These are phyloP conservation scores for Buceros bicornis DNA, from an alignment of 2,797 vertebrate genomes.

Conservation along the genomic window DNA sequence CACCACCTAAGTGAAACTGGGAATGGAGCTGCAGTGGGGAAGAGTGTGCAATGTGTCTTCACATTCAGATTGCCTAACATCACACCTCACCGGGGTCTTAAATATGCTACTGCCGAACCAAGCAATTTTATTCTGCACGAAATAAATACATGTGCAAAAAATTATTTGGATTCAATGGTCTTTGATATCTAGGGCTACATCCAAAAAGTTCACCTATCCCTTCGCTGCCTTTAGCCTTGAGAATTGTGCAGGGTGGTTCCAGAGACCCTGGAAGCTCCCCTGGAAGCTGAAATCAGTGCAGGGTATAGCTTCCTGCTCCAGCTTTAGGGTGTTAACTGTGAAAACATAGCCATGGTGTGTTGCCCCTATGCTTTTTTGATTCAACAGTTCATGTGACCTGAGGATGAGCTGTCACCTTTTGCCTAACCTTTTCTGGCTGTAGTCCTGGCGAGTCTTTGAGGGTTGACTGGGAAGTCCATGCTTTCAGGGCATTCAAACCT, in stretches of 20 bases:
- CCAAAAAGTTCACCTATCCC: background rate
- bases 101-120: background rate
- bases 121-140: accelerated
- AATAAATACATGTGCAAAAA: background rate
- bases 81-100: accelerated
- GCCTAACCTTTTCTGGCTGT: background rate
- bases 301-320: background rate
- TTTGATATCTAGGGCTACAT: background rate
- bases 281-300: background rate
- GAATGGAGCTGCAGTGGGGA: background rate
- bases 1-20: accelerated
- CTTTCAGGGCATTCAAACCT: background rate
- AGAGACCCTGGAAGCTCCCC: background rate
- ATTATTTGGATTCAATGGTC: background rate
- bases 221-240: background rate
- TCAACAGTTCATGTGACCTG: background rate
- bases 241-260: background rate
- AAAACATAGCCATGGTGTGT: accelerated
- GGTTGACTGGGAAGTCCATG: background rate
- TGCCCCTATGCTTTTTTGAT: background rate
- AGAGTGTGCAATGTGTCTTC: accelerated
- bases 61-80: background rate
- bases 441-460: background rate
- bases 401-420: background rate
- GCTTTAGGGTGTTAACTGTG: background rate